These are phyloP conservation scores for Platycnemis pennipes DNA, from an alignment of 2,888 invertebrate species.

Conservation along the genomic window DNA sequence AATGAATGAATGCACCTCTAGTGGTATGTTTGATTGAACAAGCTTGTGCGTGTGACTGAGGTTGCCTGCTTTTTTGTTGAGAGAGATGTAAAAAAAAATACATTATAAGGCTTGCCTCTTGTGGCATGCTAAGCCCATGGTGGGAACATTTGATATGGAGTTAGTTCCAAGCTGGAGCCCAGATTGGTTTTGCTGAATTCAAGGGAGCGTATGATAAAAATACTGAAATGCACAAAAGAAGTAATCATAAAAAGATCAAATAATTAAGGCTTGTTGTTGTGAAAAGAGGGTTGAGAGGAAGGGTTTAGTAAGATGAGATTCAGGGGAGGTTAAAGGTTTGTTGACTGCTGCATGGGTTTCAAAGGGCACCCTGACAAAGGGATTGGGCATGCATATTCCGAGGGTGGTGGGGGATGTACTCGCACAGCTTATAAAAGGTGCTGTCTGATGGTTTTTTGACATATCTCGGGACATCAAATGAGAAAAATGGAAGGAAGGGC, in stretches of 20 bases:
- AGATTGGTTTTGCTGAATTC: conserved; percentile 57
- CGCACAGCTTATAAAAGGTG: neutral
- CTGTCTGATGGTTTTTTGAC: conserved; percentile 48
- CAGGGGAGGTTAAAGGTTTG: neutral
- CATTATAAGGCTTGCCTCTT: conserved; percentile 47
- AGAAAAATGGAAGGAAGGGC: neutral
- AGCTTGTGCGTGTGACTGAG: conserved; percentile 64
- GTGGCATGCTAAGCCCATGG: conserved; percentile 54
- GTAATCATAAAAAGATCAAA: conserved; percentile 61
- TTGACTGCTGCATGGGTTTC: neutral
- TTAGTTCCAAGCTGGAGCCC: conserved; percentile 52
- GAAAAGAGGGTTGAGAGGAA: conserved; percentile 47
- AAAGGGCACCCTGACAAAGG: neutral
- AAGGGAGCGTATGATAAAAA: conserved; percentile 33
- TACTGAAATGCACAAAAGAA: conserved; percentile 52
- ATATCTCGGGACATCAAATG: conserved; percentile 53
- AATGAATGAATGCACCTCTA: conserved; percentile 66
- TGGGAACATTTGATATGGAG: conserved; percentile 62
- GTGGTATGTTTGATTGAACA: conserved; percentile 64
- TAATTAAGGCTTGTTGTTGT: conserved; percentile 64
- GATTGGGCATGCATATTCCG: neutral
- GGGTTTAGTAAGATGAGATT: conserved; percentile 32
- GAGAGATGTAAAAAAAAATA: neutral
- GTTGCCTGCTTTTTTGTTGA: conserved; percentile 59
- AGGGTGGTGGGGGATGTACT: neutral